Evolutionary conservation across 2,888 invertebrate genomes (phyloP), one percentile per base, ranked within the genome.

Genomic region (Sinotaia quadrata): DNA sequence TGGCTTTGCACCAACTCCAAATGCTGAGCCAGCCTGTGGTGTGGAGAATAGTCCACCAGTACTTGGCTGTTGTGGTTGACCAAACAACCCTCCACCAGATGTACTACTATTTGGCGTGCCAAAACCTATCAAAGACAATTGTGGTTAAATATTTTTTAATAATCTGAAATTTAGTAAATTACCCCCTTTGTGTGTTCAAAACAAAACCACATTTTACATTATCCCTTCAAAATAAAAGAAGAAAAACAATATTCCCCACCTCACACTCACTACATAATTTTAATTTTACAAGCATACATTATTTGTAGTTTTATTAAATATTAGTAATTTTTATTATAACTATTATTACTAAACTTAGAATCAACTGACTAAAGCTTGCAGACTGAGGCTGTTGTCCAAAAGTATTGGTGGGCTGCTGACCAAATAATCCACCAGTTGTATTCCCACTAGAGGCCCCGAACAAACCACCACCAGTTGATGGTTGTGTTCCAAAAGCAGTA

Each of bases 1-100:
- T 18, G 81, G 76, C 62, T 80, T 82, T 12, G 83, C 70, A n/a
- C 83, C 83, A 77, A 85, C 70, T 18, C 83, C 83, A 77, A 85
- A 85, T 18, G 80, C 80, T 51, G 75, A 74, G 27, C 69, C 76
- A 4, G 79, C 66, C 24, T 81, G 81, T 31, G 83, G 75, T 68
- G 74, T 72, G 27, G 74, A 73, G 63, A 76, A 75, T 18, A 77
- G 59, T 27, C 71, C 60, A 8, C 72, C 59, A n/a, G 68, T 52
- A 21, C 61, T 34, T 33, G 71, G 34, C 47, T 73, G 76, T 10
- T 70, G 65, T 49, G 70, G 66, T 1, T 33, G 41, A 10, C 76
- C 75, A 68, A 76, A 76, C 62, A 76, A 31, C 5, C 71, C 63
- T 0, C 68, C 69, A 27, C 72, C 18, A 31, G 66, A 62, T 29